A percentile compares a stretch with the other conserved stretches of the same genome.
Conservation (phyloP, 2,113 vertebrate species). For the Calyptommatus sinebrachiatus region DNA sequence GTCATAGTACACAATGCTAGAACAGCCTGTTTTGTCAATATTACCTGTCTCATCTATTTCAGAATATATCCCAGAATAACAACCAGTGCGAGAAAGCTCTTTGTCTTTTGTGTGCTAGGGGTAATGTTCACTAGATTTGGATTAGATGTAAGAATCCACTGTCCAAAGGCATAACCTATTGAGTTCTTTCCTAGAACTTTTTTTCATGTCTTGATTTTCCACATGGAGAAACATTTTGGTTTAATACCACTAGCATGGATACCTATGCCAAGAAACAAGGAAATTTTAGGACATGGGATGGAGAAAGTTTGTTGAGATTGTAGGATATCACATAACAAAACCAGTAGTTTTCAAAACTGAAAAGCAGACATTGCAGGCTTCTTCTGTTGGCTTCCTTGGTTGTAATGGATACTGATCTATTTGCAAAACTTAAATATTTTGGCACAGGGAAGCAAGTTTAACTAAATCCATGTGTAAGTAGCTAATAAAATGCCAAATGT, state of each 20-base stretch:
- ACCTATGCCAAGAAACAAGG: background rate
- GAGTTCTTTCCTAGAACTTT: background rate
- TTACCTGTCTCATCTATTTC: too few species aligned
- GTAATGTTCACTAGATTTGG: too few species aligned
- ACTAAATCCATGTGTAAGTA: conserved; percentile 11
- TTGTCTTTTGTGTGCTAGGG: too few species aligned
- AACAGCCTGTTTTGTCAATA: too few species aligned
- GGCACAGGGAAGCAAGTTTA: background rate
- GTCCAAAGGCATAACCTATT: background rate
- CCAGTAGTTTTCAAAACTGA: conserved; percentile 7
- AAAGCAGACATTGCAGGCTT: conserved; percentile 2
- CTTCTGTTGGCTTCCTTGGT: background rate
- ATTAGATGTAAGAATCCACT: background rate
- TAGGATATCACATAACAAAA: conserved; percentile 9
- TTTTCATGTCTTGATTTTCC: background rate
- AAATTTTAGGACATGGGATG: background rate
- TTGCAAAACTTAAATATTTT: background rate
- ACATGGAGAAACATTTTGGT: background rate
- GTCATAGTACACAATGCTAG: too few species aligned
- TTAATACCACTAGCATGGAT: background rate
- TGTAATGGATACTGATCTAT: conserved; percentile 7
- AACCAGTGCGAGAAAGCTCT: too few species aligned
- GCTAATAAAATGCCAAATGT: conserved; percentile 8
- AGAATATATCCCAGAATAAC: too few species aligned
- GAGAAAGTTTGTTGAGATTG: background rate